Evolutionary conservation across 2,113 vertebrate species (phyloP), one percentile per base, ranked within the genome.

Genomic region (Salvelinus sp.): DNA sequence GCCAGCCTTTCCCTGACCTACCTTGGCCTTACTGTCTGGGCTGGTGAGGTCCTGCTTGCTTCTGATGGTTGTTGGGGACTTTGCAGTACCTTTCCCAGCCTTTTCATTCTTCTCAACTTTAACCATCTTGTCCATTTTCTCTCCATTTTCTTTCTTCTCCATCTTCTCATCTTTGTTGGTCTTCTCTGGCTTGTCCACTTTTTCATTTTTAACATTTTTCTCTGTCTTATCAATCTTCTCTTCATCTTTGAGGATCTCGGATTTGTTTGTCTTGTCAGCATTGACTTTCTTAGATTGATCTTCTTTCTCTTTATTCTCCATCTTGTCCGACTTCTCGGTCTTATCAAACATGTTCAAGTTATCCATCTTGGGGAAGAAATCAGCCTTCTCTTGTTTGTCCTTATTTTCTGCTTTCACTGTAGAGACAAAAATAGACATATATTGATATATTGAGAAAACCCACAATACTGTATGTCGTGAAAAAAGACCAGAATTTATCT

Each of bases 21-120:
- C 98, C 97, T 97, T 98, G 50, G 86, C 62, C 88, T 97, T 98
- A 92, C 94, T 94, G 86, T 98, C 96, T 0, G 94, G 92, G 82
- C 94, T 96, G 54, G 92, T 91, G 9, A 95, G 90, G 66, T 93
- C 94, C 16, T 54, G 50, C 86, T 97, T 98, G 90, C 79, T 92
- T 73, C 93, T 91, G 13, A 91, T 95, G 83, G 93, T 91, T 0
- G 93, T 81, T 47, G 91, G 79, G 14, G 88, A 80, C 80, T 91
- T 93, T 67, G 80, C 84, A 0, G 84, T 63, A 13, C 76, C 87
- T 84, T 92, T 93, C 4, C 75, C 89, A 63, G 81, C 87, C 30
- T 92, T 90, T 1, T 79, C 94, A 76, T 93, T 84, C 0, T 89
- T 91, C 82, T 92, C 91, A 66, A 85, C 85, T 16, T 84, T 91